Evolutionary conservation across 2,113 vertebrate species (phyloP), one percentile per base, ranked within the genome.

Genomic region (Symphodus melops): DNA sequence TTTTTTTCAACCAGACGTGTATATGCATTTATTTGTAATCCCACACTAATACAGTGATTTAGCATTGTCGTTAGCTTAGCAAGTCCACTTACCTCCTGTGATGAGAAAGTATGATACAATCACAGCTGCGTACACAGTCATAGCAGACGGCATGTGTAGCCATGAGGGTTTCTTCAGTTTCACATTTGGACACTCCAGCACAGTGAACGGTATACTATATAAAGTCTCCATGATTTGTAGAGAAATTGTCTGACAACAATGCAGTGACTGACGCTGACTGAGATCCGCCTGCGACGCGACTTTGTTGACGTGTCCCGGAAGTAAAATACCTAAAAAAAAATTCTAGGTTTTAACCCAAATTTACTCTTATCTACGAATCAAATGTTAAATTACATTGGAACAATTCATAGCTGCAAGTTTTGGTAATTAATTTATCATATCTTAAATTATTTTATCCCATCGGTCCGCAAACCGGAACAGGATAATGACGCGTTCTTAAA

Each of bases 31-130:
- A 1, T 12, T 10, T 23, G 42, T 46, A 61, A 57, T 13, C 3
- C 9, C 9, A 17, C 1, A 2, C 3, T 8, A 5, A 6, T 2
- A 44, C 13, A 3, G 1, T 14, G 6, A 1, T 28, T 56, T 68
- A 83, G 66, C 64, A 8, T 10, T 0, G 0, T 41, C 8, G 39
- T 79, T 88, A 89, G 90, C 87, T 63, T 74, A 79, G 68, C 65
- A 14, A 28, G 10, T 4, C 11, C 20, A 4, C 48, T 94, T 93
- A 99, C 98, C 98, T 94, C 98, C 97, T 8, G 98, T 99, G 91
- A 99, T 99, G 90, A 99, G 97, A 90, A 99, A 99, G 84, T 99
- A 99, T 25, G 98, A 99, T 77, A 98, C 96, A 69, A 99, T 97
- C 74, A 99, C 98, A 52, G 96, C 83, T 1, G 97, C 97, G 54